phyloP scores from a whole-genome alignment of 2,888 invertebrate species.

The Ophion slaviceki region DNA sequence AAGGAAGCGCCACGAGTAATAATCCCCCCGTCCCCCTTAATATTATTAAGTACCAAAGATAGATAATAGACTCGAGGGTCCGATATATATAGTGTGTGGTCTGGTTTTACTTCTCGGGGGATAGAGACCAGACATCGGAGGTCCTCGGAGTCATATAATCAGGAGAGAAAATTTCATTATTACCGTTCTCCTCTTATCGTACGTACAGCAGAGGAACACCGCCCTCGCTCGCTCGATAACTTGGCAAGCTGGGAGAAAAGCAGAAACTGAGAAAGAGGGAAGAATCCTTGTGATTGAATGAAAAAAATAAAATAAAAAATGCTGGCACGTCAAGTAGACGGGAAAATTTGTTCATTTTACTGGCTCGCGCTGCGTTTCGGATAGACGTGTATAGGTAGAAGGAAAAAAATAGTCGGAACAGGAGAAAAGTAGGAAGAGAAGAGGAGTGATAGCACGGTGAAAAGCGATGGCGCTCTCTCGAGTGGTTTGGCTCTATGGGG shows the following conservation, averaged over 20 bases:
- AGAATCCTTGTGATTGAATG: conserved; percentile 41
- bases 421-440: conserved; percentile 45
- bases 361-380: conserved; percentile 7
- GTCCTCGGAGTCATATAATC: conserved; percentile 54
- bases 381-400: not conserved
- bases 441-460: conserved; percentile 58
- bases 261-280: conserved; percentile 42
- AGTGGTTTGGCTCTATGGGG: conserved; percentile 54
- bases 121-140: conserved; percentile 56
- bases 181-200: conserved; percentile 52
- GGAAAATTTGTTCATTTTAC: conserved; percentile 37
- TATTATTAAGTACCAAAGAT: conserved; percentile 46
- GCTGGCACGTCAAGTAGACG: conserved; percentile 36
- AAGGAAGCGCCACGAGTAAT: conserved; percentile 15
- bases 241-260: conserved; percentile 18
- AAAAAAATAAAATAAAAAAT: conserved; percentile 33
- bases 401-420: conserved; percentile 22
- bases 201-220: not conserved
- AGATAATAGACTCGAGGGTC: conserved; percentile 50
- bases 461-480: conserved; percentile 60
- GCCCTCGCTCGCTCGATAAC: conserved; percentile 44
- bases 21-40: conserved; percentile 15
- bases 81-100: conserved; percentile 28
- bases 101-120: conserved; percentile 57
- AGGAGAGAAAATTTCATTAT: conserved; percentile 61